Conservation (phyloP, 2,113 vertebrate species). For the Gnathochromis pfefferi region DNA sequence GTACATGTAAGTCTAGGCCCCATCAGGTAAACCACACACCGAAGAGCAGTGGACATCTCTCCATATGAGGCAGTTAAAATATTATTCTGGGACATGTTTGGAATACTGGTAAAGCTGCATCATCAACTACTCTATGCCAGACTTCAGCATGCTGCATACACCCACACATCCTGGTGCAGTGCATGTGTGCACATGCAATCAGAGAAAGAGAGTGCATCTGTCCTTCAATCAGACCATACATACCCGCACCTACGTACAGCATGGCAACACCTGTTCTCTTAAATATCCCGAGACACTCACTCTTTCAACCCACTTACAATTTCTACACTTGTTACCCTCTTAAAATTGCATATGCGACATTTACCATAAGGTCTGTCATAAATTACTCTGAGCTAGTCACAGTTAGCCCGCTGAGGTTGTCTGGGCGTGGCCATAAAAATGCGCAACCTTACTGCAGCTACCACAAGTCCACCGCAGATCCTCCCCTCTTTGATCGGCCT, state of each 20-base stretch:
- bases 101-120: neutral
- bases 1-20: neutral
- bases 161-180: neutral
- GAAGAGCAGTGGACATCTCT: neutral
- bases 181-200: neutral
- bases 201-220: neutral
- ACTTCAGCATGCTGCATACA: neutral
- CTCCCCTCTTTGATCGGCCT: conserved; percentile 36
- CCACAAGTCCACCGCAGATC: conserved; percentile 60
- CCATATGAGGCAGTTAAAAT: neutral
- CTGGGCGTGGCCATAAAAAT: conserved; percentile 58
- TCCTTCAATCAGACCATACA: neutral
- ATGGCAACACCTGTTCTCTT: neutral
- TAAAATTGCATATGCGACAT: neutral
- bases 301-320: neutral
- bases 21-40: neutral
- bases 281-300: neutral
- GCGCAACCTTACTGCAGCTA: conserved; percentile 66
- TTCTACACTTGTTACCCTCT: neutral
- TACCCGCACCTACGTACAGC: neutral
- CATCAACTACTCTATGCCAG: neutral
- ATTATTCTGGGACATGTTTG: neutral
- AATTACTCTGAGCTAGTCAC: neutral
- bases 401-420: neutral
- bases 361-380: neutral